phyloP scores from a whole-genome alignment of 2,113 vertebrate genomes.

The Upupa epops region DNA sequence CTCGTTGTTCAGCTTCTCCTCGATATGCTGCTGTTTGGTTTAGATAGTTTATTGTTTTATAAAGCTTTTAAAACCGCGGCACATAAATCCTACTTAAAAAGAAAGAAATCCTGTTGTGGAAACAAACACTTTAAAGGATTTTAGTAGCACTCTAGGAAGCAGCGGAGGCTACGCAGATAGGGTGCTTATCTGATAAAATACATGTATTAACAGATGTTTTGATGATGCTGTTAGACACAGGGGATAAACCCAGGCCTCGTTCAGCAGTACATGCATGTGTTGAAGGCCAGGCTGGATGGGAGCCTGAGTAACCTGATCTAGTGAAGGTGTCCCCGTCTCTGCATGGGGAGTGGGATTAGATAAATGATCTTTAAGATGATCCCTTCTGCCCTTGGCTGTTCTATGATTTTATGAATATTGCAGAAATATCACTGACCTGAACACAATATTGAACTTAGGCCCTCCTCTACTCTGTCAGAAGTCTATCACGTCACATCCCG shows the following conservation, averaged over 20 bases:
- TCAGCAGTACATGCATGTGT: not conserved
- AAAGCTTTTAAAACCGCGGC: not conserved
- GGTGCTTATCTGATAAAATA: not conserved
- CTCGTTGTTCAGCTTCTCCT: not conserved
- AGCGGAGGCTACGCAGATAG: not conserved
- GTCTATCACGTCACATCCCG: too few species aligned
- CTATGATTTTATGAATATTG: not conserved
- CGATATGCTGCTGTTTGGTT: not conserved
- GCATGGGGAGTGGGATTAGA: too few species aligned
- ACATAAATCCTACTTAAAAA: not conserved
- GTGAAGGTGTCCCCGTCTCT: too few species aligned
- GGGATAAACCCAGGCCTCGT: not conserved
- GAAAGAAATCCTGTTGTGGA: fast-evolving
- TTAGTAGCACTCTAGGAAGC: not conserved
- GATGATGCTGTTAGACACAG: not conserved
- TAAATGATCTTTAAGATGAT: too few species aligned
- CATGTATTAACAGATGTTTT: not conserved
- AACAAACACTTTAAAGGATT: not conserved
- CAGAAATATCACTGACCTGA: not conserved
- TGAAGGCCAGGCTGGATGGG: too few species aligned
- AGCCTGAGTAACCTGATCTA: too few species aligned
- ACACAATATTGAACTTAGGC: not conserved
- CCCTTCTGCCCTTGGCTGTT: too few species aligned
- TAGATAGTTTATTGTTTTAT: not conserved
- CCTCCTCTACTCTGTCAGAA: too few species aligned